Base-by-base conservation (phyloP, 2,113 vertebrate genomes). In the Miniopterus natalensis region DNA sequence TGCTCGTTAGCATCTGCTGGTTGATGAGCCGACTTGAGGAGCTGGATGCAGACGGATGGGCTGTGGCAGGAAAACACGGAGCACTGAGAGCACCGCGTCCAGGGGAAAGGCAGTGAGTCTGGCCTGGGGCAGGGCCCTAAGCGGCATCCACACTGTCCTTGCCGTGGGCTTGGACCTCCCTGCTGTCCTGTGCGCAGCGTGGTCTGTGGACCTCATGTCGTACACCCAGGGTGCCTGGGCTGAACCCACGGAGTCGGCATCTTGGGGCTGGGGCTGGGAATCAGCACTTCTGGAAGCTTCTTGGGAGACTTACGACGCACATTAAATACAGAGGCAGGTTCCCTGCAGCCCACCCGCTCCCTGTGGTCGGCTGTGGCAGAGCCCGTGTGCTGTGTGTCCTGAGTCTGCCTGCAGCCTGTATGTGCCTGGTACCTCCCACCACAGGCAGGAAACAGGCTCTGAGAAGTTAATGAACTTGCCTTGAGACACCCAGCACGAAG, bases 61-160 rank as follows among this genome's bases (percentile, higher is more conserved):
- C 15, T 6, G 11, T 0, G 11, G 23, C 10, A 1, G 68, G 40
- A 17, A 31, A 18, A 3, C 3, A 31, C 2, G 11, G 17, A 49
- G 79, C 21, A 0, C 4, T 3, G 1, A 25, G 27, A 23, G n/a
- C 21, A 55, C 31, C 5, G 55, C 0, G 5, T 47, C 17, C 47
- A 17, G 13, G 40, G 31, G 36, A 36, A 5, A 14, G 42, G 8
- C 1, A 6, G 4, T 1, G 1, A 4, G 71, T 7, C 0, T 5
- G 27, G 70, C 13, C 4, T 40, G 49, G 45, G 27, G n/a, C 25
- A 4, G 84, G 20, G 14, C 31, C 31, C 2, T 8, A 13, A 31
- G 18, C 45, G 4, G 27, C 25, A 21, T 29, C 61, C 8, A 15
- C 7, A 12, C 42, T 13, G 12, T 10, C 66, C 15, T 8, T 1